Evolutionary conservation across 2,888 invertebrate species (phyloP).

Genomic region (Pemphredon lugubris): DNA sequence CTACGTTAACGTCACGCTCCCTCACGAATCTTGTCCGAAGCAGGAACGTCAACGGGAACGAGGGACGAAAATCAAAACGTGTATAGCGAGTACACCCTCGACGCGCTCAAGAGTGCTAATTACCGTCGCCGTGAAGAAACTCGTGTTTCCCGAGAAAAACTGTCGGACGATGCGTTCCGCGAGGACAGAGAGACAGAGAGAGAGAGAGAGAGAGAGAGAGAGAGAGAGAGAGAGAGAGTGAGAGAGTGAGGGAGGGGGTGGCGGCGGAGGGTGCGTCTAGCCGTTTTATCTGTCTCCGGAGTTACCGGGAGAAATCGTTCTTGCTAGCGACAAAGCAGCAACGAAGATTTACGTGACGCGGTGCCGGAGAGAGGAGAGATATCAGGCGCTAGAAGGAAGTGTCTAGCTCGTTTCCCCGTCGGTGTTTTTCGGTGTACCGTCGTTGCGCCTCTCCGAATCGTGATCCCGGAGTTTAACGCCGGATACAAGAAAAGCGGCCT

Average conservation of each 20-base stretch:
- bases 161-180: too few relatives aligned
- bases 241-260: background rate
- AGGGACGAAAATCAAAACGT: too few relatives aligned
- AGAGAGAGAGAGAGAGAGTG: background rate
- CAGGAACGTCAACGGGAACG: too few relatives aligned
- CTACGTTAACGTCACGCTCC: too few relatives aligned
- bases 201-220: background rate
- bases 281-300: slow-evolving; percentile 57
- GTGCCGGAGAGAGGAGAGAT: slow-evolving; percentile 57
- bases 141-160: slow-evolving; percentile 8
- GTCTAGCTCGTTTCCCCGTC: slow-evolving; percentile 50
- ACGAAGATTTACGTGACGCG: slow-evolving; percentile 65
- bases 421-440: slow-evolving; percentile 45
- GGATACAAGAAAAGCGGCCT: slow-evolving; percentile 36
- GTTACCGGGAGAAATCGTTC: slow-evolving; percentile 56
- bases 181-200: background rate
- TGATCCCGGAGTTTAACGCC: slow-evolving; percentile 28
- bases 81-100: too few relatives aligned
- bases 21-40: too few relatives aligned
- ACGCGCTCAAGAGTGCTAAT: slow-evolving; percentile 40
- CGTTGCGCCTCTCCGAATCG: background rate
- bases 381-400: slow-evolving; percentile 44
- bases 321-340: slow-evolving; percentile 60
- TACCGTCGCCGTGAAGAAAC: slow-evolving; percentile 41
- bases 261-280: slow-evolving; percentile 32